These are phyloP conservation scores for Phoxinus phoxinus DNA, from an alignment of 2,113 vertebrate genomes.

Conservation along the genomic window DNA sequence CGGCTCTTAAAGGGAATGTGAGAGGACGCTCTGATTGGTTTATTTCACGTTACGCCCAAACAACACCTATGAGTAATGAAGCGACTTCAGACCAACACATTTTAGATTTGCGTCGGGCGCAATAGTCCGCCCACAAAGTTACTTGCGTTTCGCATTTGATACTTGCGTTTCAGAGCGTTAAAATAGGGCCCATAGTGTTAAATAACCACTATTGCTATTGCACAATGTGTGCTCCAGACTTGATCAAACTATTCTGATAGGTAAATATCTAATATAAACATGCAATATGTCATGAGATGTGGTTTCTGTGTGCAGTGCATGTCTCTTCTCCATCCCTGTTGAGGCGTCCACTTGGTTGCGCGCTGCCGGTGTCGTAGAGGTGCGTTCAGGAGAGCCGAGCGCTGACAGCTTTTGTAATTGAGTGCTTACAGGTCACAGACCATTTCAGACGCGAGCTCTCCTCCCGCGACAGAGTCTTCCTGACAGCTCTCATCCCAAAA, in stretches of 20 bases:
- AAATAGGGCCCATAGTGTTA: too few species aligned
- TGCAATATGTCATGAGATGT: too few species aligned
- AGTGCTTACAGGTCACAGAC: conserved; percentile 54
- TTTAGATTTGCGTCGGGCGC: too few species aligned
- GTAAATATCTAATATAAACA: background rate
- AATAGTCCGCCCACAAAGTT: too few species aligned
- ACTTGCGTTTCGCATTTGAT: too few species aligned
- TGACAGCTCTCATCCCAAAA: conserved; percentile 39
- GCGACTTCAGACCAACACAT: too few species aligned
- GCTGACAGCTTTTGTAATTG: conserved; percentile 49
- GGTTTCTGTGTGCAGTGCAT: background rate
- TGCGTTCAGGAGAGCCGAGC: conserved; percentile 7
- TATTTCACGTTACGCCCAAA: too few species aligned
- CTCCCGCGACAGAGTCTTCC: conserved; percentile 7
- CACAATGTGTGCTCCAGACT: background rate
- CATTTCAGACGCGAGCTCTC: conserved; percentile 37
- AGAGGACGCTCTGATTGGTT: too few species aligned
- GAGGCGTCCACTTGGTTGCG: background rate
- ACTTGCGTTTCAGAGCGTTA: too few species aligned
- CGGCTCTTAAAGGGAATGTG: too few species aligned
- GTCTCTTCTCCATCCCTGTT: background rate
- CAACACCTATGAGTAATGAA: too few species aligned
- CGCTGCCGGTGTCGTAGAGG: background rate
- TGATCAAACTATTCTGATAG: too few species aligned
- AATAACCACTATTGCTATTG: background rate